A percentile compares a stretch with the other conserved stretches of the same genome.
Conservation (phyloP, 1,140 invertebrate species). For the Trichomalopsis sarcophagae region DNA sequence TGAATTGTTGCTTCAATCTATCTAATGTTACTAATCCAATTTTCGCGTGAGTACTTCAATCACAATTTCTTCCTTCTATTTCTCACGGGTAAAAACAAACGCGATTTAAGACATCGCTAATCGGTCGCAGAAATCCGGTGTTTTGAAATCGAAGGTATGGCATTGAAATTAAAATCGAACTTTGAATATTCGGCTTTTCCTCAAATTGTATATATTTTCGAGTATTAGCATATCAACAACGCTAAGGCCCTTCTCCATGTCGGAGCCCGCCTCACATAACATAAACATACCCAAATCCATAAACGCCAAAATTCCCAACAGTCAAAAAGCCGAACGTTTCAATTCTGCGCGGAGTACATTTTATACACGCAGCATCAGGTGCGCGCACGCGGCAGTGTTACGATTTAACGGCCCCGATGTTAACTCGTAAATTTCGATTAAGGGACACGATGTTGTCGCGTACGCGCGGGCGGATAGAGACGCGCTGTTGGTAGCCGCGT, state of each 20-base stretch:
- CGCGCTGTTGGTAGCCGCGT: too few species aligned
- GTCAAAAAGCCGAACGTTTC: neutral
- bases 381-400: neutral
- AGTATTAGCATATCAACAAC: too few species aligned
- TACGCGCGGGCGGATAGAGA: neutral
- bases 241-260: too few species aligned
- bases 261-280: too few species aligned
- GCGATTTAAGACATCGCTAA: too few species aligned
- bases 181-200: too few species aligned
- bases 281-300: too few species aligned
- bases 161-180: too few species aligned
- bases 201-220: too few species aligned
- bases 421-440: slow-evolving; percentile 28
- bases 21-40: neutral
- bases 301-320: neutral
- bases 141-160: too few species aligned
- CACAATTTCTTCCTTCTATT: neutral
- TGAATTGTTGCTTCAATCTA: slow-evolving; percentile 9
- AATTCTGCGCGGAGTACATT: neutral
- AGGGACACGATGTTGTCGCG: neutral
- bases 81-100: too few species aligned
- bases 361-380: neutral
- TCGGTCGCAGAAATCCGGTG: too few species aligned
- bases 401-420: neutral
- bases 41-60: neutral